Percentiles rank a stretch among this genome's conserved stretches.
Conservation (phyloP, 2,797 vertebrate species). For the Peromyscus eremicus region DNA sequence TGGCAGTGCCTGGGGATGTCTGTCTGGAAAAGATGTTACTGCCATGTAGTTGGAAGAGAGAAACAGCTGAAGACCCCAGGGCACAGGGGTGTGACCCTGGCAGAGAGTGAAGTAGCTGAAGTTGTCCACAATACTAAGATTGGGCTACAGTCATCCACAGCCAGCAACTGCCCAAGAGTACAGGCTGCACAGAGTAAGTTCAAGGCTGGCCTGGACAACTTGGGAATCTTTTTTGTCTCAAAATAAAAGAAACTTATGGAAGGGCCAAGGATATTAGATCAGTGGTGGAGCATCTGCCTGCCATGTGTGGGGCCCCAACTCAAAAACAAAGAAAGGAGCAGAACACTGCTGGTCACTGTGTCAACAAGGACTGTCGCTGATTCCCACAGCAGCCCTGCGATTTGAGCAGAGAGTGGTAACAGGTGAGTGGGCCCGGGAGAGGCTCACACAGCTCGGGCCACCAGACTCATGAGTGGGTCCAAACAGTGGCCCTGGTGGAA, state of each 20-base stretch:
- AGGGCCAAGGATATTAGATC: neutral
- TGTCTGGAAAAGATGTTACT: neutral
- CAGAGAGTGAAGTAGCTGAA: too few relatives aligned
- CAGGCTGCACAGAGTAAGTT: neutral
- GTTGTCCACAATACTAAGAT: accelerated
- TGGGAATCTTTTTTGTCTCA: neutral
- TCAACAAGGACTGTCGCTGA: neutral
- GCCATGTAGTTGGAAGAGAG: neutral
- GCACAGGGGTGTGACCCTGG: neutral
- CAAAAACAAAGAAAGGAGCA: neutral
- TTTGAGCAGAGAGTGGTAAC: too few relatives aligned
- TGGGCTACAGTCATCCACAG: neutral
- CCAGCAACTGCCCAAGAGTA: too few relatives aligned
- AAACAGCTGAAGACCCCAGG: neutral
- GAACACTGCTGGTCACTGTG: neutral
- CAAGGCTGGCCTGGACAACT: neutral
- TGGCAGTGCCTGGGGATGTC: too few relatives aligned
- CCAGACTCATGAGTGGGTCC: neutral
- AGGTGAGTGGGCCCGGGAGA: neutral
- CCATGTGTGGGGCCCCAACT: neutral
- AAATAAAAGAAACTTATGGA: neutral
- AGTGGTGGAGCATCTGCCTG: neutral
- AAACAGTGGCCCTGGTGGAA: accelerated
- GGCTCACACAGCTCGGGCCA: neutral
- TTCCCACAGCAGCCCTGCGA: neutral